These are phyloP conservation scores for Drosophila stalkeri DNA, from an alignment of 2,888 invertebrate genomes.

Conservation along the genomic window DNA sequence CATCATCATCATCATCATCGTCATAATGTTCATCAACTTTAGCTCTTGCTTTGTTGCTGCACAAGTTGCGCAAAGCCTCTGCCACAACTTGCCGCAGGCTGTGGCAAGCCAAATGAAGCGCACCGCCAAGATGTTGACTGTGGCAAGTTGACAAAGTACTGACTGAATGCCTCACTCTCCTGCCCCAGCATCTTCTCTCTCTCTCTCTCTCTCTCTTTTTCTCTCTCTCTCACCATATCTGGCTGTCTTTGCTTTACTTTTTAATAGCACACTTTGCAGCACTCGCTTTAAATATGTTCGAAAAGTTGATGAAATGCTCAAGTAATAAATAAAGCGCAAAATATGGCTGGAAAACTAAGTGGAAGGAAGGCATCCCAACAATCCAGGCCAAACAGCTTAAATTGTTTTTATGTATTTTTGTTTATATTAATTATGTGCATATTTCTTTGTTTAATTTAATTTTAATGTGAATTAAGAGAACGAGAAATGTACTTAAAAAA, in stretches of 20 bases:
- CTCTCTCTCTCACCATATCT: background rate
- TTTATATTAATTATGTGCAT: constrained; percentile 6
- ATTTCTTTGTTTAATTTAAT: background rate
- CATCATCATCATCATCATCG: constrained; percentile 8
- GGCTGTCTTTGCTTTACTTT: constrained; percentile 6
- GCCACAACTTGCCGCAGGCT: constrained; percentile 47
- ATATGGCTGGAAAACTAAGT: constrained; percentile 18
- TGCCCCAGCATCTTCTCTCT: too few relatives aligned
- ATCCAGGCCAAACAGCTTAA: constrained; percentile 9
- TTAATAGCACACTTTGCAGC: constrained; percentile 45
- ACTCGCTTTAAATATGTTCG: constrained; percentile 20
- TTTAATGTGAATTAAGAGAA: background rate
- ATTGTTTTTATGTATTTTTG: background rate
- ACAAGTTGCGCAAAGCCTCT: constrained; percentile 29
- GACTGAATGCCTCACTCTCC: background rate
- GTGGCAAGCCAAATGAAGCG: constrained; percentile 41
- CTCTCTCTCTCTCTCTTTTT: background rate
- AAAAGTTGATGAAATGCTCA: constrained; percentile 16
- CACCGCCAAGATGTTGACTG: constrained; percentile 34
- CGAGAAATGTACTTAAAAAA: background rate
- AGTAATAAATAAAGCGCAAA: constrained; percentile 22
- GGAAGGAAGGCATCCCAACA: background rate
- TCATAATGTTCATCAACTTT: constrained; percentile 10
- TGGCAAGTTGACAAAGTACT: constrained; percentile 38
- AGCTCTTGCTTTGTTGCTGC: constrained; percentile 22